These are phyloP conservation scores for Cryptotis parvus DNA, from an alignment of 2,113 vertebrate genomes.

Conservation along the genomic window DNA sequence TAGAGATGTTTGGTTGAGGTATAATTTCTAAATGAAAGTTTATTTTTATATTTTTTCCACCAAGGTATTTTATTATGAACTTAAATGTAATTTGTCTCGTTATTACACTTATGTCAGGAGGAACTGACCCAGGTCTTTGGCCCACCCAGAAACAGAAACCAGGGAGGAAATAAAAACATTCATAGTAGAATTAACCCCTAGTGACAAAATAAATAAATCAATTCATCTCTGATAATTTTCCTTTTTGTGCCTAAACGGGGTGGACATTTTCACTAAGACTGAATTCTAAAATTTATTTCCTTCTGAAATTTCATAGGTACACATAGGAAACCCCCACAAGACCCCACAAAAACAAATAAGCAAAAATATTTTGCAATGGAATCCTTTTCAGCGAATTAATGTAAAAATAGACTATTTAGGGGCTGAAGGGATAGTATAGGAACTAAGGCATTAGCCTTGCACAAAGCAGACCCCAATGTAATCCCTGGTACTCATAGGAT, in stretches of 20 bases:
- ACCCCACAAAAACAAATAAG: background rate
- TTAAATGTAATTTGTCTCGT: constrained; percentile 50
- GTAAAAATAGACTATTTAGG: no score
- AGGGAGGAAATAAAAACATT: background rate
- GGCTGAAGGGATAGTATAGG: background rate
- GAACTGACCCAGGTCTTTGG: background rate
- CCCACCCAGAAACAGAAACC: constrained; percentile 12
- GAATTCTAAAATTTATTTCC: background rate
- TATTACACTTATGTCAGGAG: background rate
- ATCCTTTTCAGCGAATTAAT: no score
- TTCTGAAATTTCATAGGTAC: background rate
- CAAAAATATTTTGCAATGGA: background rate
- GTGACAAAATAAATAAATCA: constrained; percentile 27
- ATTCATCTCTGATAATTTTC: background rate
- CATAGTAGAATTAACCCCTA: background rate
- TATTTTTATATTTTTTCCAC: constrained; percentile 60
- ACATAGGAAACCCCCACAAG: background rate
- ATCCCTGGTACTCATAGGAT: background rate
- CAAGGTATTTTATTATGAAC: constrained; percentile 22
- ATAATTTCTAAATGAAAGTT: constrained; percentile 40
- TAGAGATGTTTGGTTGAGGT: constrained; percentile 26
- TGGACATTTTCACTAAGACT: background rate
- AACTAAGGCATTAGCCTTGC: no score
- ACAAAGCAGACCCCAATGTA: no score
- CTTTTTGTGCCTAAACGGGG: background rate